These are phyloP conservation scores for Vanessa cardui DNA, from an alignment of 2,888 invertebrate genomes.

Conservation along the genomic window DNA sequence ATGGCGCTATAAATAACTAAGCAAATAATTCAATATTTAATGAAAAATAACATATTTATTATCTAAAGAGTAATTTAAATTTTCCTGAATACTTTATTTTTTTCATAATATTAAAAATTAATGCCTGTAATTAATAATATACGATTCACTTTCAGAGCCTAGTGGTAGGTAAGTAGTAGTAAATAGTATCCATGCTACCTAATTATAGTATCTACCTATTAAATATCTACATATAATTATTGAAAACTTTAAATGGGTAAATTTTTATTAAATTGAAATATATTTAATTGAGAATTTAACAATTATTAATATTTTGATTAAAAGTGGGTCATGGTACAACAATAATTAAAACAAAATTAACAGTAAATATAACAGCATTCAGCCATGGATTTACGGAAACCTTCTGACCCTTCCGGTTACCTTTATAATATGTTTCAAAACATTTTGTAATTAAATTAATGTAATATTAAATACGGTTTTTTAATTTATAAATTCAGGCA, in stretches of 20 bases:
- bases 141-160: background rate
- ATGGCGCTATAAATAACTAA: background rate
- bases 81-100: background rate
- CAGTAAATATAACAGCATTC: background rate
- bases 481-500: background rate
- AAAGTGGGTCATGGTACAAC: too few species aligned
- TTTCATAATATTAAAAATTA: background rate
- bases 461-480: background rate
- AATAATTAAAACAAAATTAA: too few species aligned
- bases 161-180: background rate
- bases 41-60: too few species aligned
- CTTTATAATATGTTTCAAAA: background rate
- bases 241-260: too few species aligned
- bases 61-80: background rate
- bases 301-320: too few species aligned
- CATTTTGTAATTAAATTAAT: background rate
- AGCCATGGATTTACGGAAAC: constrained; percentile 13
- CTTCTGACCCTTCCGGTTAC: constrained; percentile 6
- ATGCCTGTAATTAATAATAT: background rate
- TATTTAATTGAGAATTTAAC: too few species aligned
- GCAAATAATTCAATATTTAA: too few species aligned
- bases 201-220: too few species aligned
- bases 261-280: too few species aligned
- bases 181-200: too few species aligned
- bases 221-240: too few species aligned